Evolutionary conservation across 2,113 vertebrate species (phyloP).

Genomic region (Lucifuga dentata): DNA sequence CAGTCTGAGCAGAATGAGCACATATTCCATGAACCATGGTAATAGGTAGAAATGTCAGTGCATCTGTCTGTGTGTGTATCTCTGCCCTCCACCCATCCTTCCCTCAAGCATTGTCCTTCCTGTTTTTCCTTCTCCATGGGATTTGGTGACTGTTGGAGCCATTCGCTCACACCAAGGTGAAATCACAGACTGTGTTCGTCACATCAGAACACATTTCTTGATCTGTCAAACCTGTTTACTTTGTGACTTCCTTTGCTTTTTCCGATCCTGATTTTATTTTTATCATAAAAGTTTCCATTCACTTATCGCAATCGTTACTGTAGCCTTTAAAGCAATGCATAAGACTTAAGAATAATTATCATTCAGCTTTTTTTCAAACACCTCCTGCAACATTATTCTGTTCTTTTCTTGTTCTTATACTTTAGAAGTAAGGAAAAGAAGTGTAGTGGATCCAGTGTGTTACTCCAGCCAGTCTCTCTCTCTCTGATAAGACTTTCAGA

Average conservation of each 20-base stretch:
- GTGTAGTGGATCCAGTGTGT: neutral
- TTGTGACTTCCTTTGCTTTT: neutral
- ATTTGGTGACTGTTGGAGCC: constrained; percentile 2
- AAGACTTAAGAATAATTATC: neutral
- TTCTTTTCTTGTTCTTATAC: neutral
- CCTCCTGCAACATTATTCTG: neutral
- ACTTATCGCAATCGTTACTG: neutral
- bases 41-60: constrained; percentile 70
- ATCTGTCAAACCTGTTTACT: neutral
- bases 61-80: constrained; percentile 50
- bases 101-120: constrained; percentile 9
- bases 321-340: neutral
- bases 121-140: constrained; percentile 4
- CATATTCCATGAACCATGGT: constrained; percentile 57
- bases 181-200: neutral
- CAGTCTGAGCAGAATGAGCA: constrained; percentile 25
- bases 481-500: constrained; percentile 6
- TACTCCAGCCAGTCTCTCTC: neutral
- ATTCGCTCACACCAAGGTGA: neutral
- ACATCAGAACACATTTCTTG: constrained; percentile 22
- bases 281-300: neutral
- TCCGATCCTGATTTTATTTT: neutral
- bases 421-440: constrained; percentile 9
- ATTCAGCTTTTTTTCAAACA: neutral
- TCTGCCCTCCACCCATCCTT: constrained; percentile 41